Conservation (phyloP, 2,113 vertebrate species). For the Coracopsis vasa region DNA sequence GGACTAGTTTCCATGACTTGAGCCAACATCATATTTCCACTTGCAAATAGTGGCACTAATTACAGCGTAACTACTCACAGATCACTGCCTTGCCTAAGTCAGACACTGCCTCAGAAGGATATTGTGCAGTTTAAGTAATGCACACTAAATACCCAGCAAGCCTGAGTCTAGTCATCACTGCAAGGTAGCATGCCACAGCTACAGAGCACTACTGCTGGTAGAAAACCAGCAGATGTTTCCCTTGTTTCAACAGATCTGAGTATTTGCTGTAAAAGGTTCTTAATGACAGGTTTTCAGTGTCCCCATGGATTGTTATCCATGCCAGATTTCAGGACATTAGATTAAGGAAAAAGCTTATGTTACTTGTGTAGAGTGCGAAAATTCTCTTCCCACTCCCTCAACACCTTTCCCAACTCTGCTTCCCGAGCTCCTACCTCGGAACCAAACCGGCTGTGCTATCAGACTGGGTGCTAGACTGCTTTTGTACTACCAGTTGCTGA, state of each 20-base stretch:
- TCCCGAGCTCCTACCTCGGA: neutral
- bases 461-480: neutral
- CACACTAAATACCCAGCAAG: neutral
- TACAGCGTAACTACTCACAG: neutral
- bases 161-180: neutral
- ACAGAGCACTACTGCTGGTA: neutral
- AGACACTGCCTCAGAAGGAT: neutral
- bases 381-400: neutral
- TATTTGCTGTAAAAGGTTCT: neutral
- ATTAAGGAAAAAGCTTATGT: constrained; percentile 3
- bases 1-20: neutral
- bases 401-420: neutral
- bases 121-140: neutral
- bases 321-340: constrained; percentile 1
- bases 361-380: neutral
- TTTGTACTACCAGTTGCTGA: neutral
- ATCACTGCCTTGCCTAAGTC: neutral
- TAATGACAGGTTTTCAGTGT: neutral
- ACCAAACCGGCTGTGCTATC: neutral
- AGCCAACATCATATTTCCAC: neutral
- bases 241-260: neutral
- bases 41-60: neutral
- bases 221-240: neutral
- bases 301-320: neutral
- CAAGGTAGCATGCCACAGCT: neutral